These are phyloP conservation scores for Epizoanthus fatuus DNA, from an alignment of 92 coral and sea anemone species.

Conservation along the genomic window DNA sequence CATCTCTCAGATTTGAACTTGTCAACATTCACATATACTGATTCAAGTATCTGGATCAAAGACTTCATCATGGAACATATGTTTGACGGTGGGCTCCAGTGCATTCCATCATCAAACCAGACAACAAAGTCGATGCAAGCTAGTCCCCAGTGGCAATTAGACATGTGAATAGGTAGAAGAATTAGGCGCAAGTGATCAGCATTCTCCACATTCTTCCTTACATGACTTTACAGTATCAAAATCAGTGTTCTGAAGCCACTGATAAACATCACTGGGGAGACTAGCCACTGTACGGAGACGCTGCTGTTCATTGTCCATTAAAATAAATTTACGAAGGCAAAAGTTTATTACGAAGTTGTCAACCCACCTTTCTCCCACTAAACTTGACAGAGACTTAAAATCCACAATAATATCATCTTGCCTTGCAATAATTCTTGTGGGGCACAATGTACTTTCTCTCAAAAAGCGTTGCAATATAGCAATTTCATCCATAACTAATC, in stretches of 20 bases:
- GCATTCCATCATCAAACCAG: constrained; percentile 33
- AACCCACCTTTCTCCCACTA: constrained; percentile 20
- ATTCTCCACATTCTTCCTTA: neutral
- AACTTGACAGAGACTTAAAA: constrained; percentile 17
- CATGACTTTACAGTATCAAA: neutral
- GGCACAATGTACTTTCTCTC: constrained; percentile 11
- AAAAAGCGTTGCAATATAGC: neutral
- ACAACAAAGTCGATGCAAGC: constrained; percentile 3
- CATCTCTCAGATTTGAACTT: neutral
- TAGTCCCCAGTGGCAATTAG: constrained; percentile 28
- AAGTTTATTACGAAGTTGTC: constrained; percentile 24
- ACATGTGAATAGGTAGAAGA: constrained; percentile 22
- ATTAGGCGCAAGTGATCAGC: neutral
- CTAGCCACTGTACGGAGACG: neutral
- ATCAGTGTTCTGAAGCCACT: constrained; percentile 8
- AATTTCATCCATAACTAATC: neutral
- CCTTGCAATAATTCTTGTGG: neutral
- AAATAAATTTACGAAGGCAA: constrained; percentile 12
- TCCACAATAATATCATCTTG: constrained; percentile 15
- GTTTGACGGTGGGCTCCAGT: neutral
- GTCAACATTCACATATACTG: neutral
- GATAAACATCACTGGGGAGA: constrained; percentile 19
- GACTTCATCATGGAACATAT: neutral
- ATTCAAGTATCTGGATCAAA: neutral
- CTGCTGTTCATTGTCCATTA: constrained; percentile 19